Percentiles rank a stretch among this genome's conserved stretches.
Evolutionary conservation across 2,888 invertebrate genomes (phyloP).

Genomic region (Melipona bicolor): DNA sequence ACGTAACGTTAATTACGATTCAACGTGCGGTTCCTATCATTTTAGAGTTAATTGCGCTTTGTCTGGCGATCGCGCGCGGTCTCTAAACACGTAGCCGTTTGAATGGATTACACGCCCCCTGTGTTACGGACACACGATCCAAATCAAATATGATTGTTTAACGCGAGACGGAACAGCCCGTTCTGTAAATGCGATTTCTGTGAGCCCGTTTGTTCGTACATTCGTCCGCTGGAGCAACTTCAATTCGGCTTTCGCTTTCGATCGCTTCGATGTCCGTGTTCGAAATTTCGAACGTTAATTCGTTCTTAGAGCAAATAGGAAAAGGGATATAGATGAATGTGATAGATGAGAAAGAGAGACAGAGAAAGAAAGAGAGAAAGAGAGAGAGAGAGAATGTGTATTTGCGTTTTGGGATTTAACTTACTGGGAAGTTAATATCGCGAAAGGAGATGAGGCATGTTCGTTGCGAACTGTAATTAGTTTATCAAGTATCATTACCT

Average conservation of each 20-base stretch:
- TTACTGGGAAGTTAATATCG: slow-evolving; percentile 36
- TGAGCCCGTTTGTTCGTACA: background rate
- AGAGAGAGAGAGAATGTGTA: background rate
- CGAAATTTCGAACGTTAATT: slow-evolving; percentile 1
- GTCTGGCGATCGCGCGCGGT: slow-evolving; percentile 1
- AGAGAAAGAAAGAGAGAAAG: background rate
- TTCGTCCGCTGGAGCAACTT: background rate
- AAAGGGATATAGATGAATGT: too few relatives aligned
- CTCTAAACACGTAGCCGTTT: slow-evolving; percentile 14
- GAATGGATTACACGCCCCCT: background rate
- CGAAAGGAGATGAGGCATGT: slow-evolving; percentile 27
- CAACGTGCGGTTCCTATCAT: slow-evolving; percentile 1
- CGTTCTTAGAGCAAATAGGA: background rate
- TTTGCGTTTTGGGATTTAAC: slow-evolving; percentile 48
- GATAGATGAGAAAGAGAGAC: too few relatives aligned
- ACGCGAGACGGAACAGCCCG: background rate
- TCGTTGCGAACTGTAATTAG: slow-evolving; percentile 65
- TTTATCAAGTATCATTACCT: slow-evolving; percentile 65
- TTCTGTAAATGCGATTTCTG: background rate
- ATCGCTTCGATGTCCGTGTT: background rate
- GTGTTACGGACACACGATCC: background rate
- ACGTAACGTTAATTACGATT: slow-evolving; percentile 1
- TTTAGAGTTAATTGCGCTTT: slow-evolving; percentile 19
- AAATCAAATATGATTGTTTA: slow-evolving; percentile 27
- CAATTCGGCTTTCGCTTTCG: background rate